A percentile compares a stretch with the other conserved stretches of the same genome.
Evolutionary conservation across 2,888 invertebrate species (phyloP).

Genomic region (Hirtodrosophila cameraria): DNA sequence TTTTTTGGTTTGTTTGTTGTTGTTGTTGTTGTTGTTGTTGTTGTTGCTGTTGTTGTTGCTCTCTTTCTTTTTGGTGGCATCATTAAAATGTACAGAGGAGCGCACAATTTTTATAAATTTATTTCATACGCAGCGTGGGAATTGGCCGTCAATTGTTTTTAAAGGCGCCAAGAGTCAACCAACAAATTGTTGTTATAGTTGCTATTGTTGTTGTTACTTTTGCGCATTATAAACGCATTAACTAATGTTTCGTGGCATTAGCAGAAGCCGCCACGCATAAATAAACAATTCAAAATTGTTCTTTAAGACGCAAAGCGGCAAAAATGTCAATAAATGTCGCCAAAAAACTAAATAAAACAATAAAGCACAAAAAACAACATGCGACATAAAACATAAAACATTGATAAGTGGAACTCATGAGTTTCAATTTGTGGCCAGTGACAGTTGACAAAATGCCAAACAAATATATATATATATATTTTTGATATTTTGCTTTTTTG

Average conservation of each 20-base stretch:
- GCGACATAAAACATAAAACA: conserved; percentile 38
- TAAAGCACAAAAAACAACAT: conserved; percentile 16
- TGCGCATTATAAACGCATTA: conserved; percentile 76
- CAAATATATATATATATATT: conserved; percentile 17
- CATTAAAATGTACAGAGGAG: conserved; percentile 77
- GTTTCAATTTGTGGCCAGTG: conserved; percentile 53
- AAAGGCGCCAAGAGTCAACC: conserved; percentile 67
- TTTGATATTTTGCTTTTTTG: conserved; percentile 33
- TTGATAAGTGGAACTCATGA: conserved; percentile 58
- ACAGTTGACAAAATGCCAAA: conserved; percentile 64
- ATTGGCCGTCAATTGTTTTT: conserved; percentile 69
- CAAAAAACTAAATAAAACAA: too few relatives aligned
- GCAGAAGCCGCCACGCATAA: conserved; percentile 46
- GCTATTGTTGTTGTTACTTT: conserved; percentile 28
- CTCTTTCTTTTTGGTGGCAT: conserved; percentile 58
- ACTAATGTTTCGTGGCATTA: conserved; percentile 64
- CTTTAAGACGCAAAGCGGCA: conserved; percentile 11
- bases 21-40: not conserved
- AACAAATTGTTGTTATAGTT: conserved; percentile 17
- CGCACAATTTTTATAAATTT: conserved; percentile 69
- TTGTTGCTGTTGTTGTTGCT: not conserved
- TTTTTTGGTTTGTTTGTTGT: conserved; percentile 32
- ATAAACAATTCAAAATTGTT: conserved; percentile 56
- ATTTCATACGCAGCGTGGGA: conserved; percentile 78
- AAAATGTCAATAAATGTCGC: conserved; percentile 49